These are phyloP conservation scores for Prenolepis imparis DNA, from an alignment of 2,888 invertebrate genomes.

Conservation along the genomic window DNA sequence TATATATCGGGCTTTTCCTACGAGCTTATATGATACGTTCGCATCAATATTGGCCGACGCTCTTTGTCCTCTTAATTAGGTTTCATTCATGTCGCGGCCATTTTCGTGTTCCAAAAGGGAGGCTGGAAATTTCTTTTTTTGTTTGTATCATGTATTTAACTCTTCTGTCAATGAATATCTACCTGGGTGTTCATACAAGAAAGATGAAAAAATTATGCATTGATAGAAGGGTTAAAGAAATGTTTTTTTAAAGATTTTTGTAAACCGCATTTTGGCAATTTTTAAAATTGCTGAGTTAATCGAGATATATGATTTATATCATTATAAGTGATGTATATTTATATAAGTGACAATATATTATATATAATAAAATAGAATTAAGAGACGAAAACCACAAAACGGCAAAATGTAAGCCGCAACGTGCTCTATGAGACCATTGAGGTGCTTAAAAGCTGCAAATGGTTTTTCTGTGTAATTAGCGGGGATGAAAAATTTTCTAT, in stretches of 20 bases:
- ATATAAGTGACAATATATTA: no score
- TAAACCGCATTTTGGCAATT: not conserved
- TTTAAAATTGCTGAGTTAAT: not conserved
- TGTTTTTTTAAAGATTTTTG: no score
- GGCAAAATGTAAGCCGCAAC: not conserved
- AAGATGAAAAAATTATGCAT: no score
- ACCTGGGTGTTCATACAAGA: no score
- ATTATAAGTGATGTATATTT: no score
- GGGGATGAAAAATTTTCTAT: not conserved
- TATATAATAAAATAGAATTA: no score
- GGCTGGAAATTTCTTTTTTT: not conserved
- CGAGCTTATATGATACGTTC: not conserved
- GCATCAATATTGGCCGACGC: not conserved
- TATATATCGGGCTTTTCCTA: conserved; percentile 26
- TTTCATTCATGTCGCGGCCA: not conserved
- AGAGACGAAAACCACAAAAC: not conserved
- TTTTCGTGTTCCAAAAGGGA: not conserved
- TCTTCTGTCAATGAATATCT: no score
- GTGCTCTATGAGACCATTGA: not conserved
- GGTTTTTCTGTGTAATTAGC: not conserved
- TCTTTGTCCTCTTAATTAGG: conserved; percentile 12
- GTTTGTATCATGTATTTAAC: not conserved
- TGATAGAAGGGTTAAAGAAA: no score
- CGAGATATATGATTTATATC: not conserved
- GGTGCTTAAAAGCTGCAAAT: not conserved